Evolutionary conservation across 2,888 invertebrate species (phyloP).

Genomic region (Coelinius sp.): DNA sequence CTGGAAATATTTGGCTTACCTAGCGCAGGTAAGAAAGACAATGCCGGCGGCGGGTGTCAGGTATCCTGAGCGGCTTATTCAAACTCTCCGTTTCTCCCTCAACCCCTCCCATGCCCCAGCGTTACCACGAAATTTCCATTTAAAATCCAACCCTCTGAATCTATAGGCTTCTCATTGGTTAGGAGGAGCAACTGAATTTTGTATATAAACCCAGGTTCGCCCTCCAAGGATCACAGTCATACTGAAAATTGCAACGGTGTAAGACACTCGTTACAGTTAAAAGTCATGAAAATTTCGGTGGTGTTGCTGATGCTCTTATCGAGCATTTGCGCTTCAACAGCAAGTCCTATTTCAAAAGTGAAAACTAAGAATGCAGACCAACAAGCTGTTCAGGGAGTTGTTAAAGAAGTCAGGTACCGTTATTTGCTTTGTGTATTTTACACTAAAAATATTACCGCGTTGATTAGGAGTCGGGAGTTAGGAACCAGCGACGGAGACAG

Average conservation of each 20-base stretch:
- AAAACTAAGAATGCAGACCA: too few relatives aligned
- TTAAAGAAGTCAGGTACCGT: too few relatives aligned
- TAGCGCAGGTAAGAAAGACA: conserved; percentile 14
- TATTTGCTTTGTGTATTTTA: too few relatives aligned
- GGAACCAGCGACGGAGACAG: background rate
- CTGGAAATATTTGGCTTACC: background rate
- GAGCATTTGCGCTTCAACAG: background rate
- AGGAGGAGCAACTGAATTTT: conserved; percentile 27
- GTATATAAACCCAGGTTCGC: background rate
- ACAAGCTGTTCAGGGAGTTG: too few relatives aligned
- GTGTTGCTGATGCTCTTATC: conserved; percentile 35
- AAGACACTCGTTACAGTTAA: conserved; percentile 27
- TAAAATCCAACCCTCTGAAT: background rate
- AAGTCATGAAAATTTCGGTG: conserved; percentile 35
- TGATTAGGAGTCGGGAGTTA: background rate
- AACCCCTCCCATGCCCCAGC: background rate
- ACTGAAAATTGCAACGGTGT: conserved; percentile 43
- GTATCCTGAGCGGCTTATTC: background rate
- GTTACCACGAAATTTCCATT: background rate
- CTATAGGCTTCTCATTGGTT: conserved; percentile 38
- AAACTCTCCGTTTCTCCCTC: background rate
- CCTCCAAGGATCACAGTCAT: conserved; percentile 32
- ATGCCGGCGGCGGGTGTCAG: background rate
- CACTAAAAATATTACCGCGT: background rate
- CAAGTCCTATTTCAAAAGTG: too few relatives aligned